A percentile compares a stretch with the other conserved stretches of the same genome.
phyloP scores from a whole-genome alignment of 2,888 invertebrate species.

The Mimumesa dahlbomi region DNA sequence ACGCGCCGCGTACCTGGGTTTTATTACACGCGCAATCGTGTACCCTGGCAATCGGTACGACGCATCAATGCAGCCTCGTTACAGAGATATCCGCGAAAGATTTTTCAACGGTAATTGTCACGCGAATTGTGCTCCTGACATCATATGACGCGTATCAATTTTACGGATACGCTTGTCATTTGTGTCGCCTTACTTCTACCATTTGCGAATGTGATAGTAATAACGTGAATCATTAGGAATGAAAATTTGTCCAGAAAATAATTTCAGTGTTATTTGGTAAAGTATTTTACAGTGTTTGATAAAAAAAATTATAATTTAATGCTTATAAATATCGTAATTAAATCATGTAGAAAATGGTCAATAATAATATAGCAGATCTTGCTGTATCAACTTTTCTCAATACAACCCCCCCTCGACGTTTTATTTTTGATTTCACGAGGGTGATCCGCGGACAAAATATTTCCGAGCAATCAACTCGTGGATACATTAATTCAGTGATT shows the following conservation, averaged over 20 bases:
- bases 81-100: conserved; percentile 7
- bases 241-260: conserved; percentile 8
- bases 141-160: not conserved
- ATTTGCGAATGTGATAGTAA: too few relatives aligned
- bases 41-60: conserved; percentile 11
- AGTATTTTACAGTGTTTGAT: too few relatives aligned
- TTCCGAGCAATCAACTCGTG: conserved; percentile 37
- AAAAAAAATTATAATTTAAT: too few relatives aligned
- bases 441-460: conserved; percentile 46
- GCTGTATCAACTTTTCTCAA: conserved; percentile 16
- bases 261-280: too few relatives aligned
- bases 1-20: conserved; percentile 27
- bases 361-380: too few relatives aligned
- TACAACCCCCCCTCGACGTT: conserved; percentile 24
- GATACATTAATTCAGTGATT: conserved; percentile 73
- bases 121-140: conserved; percentile 3
- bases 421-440: conserved; percentile 36
- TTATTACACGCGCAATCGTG: conserved; percentile 43
- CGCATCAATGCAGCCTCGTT: conserved; percentile 46
- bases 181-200: too few relatives aligned
- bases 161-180: not conserved
- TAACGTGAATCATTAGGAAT: too few relatives aligned
- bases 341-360: too few relatives aligned
- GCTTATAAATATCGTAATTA: too few relatives aligned
- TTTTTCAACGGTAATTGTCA: conserved; percentile 38